Evolutionary conservation across 2,888 invertebrate genomes (phyloP).

Genomic region (Drosophila picticornis): DNA sequence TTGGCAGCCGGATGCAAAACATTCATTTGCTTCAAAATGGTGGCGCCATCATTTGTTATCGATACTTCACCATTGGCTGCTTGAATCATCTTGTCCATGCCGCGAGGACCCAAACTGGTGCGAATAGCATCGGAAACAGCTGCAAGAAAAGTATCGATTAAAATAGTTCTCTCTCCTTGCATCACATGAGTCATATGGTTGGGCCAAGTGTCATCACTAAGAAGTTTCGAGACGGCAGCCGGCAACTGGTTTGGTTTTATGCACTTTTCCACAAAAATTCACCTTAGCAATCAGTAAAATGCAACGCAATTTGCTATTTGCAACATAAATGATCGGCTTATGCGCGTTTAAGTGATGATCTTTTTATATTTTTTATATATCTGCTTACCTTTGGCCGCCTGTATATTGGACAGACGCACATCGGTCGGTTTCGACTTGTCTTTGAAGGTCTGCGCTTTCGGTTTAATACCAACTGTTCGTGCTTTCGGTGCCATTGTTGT

Average conservation of each 20-base stretch:
- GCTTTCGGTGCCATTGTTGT: slow-evolving; percentile 83
- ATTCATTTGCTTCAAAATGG: slow-evolving; percentile 99
- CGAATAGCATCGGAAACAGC: slow-evolving; percentile 99
- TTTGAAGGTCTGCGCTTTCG: slow-evolving; percentile 89
- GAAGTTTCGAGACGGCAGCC: slow-evolving; percentile 75
- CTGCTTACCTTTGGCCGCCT: slow-evolving; percentile 96
- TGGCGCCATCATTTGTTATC: slow-evolving; percentile 99
- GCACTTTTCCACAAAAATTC: slow-evolving; percentile 23
- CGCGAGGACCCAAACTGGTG: slow-evolving; percentile 98
- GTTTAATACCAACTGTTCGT: slow-evolving; percentile 75
- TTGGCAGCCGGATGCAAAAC: slow-evolving; percentile 99
- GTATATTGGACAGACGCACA: slow-evolving; percentile 97
- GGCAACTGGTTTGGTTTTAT: slow-evolving; percentile 62
- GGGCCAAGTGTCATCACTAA: slow-evolving; percentile 48
- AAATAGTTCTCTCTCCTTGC: not conserved
- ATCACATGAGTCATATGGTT: slow-evolving; percentile 72
- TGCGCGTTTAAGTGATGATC: slow-evolving; percentile 13
- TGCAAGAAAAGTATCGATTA: slow-evolving; percentile 83
- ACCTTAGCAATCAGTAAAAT: not conserved
- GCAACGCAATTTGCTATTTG: not conserved
- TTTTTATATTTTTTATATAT: slow-evolving; percentile 17
- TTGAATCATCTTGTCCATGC: slow-evolving; percentile 99
- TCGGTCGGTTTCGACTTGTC: slow-evolving; percentile 97
- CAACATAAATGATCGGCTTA: slow-evolving; percentile 41
- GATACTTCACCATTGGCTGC: slow-evolving; percentile 98